phyloP scores from a whole-genome alignment of 2,113 vertebrate genomes.

The Podarcis raffonei region DNA sequence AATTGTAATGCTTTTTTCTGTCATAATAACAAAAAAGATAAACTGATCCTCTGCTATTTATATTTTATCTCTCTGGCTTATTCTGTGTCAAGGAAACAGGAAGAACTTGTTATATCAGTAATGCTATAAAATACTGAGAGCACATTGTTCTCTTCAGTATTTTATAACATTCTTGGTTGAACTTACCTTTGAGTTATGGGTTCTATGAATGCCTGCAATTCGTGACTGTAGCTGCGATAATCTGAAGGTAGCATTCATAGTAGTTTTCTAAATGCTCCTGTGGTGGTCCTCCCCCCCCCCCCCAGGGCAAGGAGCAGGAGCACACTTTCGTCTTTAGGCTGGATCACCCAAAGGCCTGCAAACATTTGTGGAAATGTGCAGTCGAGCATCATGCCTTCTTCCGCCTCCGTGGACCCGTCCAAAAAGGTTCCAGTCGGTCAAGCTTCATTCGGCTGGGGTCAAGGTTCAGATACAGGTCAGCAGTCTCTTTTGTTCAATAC shows the following conservation, averaged over 20 bases:
- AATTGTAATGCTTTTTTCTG: background rate
- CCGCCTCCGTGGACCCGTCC: conserved; percentile 91
- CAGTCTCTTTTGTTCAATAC: background rate
- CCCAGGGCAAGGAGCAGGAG: conserved; percentile 96
- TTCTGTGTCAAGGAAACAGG: background rate
- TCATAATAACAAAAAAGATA: background rate
- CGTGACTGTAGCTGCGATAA: background rate
- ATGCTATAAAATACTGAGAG: background rate
- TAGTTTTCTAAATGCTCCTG: background rate
- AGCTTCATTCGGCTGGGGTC: conserved; percentile 96
- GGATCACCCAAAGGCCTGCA: conserved; percentile 98
- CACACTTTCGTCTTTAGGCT: conserved; percentile 97
- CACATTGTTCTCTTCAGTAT: background rate
- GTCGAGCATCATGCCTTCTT: conserved; percentile 98
- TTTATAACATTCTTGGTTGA: background rate
- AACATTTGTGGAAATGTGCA: conserved; percentile 98
- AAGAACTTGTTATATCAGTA: background rate
- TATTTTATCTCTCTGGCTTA: background rate
- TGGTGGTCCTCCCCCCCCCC: conserved; percentile 18
- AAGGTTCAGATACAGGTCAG: conserved; percentile 95
- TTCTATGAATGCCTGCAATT: background rate
- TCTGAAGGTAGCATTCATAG: background rate
- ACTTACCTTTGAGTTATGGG: background rate
- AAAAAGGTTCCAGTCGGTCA: conserved; percentile 86
- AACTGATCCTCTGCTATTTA: background rate